phyloP scores from a whole-genome alignment of 2,888 invertebrate genomes.

The Mesopsocus fuscifrons region DNA sequence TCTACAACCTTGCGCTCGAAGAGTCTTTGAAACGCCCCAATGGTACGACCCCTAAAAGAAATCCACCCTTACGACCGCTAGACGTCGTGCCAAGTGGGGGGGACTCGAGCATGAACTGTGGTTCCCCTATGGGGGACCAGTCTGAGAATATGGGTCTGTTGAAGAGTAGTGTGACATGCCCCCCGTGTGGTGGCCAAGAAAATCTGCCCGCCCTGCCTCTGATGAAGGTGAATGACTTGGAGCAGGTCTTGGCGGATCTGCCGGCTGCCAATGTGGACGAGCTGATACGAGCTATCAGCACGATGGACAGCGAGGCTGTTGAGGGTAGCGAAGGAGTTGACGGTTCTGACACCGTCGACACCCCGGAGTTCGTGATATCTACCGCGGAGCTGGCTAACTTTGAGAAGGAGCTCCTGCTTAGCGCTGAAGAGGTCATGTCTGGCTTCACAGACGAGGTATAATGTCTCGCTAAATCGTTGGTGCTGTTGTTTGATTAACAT shows the following conservation, averaged over 20 bases:
- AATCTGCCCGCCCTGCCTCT: conserved; percentile 19
- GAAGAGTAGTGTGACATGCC: conserved; percentile 22
- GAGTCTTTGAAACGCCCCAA: neutral
- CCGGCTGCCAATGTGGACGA: conserved; percentile 39
- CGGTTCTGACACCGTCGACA: conserved; percentile 19
- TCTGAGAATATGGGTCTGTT: conserved; percentile 26
- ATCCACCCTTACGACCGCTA: neutral
- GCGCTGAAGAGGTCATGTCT: conserved; percentile 32
- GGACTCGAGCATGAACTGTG: conserved; percentile 29
- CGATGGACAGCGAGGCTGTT: conserved; percentile 36
- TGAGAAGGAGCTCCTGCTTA: conserved; percentile 24
- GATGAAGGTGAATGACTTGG: conserved; percentile 41
- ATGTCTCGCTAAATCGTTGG: too few relatives aligned
- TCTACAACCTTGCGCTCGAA: neutral
- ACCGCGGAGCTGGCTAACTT: conserved; percentile 21
- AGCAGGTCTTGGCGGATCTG: conserved; percentile 42
- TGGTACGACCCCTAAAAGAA: neutral
- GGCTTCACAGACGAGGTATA: too few relatives aligned
- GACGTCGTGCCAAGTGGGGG: neutral
- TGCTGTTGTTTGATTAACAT: conserved; percentile 16
- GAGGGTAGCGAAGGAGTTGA: conserved; percentile 19
- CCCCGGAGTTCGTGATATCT: conserved; percentile 22
- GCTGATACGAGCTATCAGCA: conserved; percentile 56
- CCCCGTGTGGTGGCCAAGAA: conserved; percentile 32
- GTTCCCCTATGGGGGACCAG: conserved; percentile 27